Conservation (phyloP, 2,797 vertebrate species). For the Cuniculus paca region DNA sequence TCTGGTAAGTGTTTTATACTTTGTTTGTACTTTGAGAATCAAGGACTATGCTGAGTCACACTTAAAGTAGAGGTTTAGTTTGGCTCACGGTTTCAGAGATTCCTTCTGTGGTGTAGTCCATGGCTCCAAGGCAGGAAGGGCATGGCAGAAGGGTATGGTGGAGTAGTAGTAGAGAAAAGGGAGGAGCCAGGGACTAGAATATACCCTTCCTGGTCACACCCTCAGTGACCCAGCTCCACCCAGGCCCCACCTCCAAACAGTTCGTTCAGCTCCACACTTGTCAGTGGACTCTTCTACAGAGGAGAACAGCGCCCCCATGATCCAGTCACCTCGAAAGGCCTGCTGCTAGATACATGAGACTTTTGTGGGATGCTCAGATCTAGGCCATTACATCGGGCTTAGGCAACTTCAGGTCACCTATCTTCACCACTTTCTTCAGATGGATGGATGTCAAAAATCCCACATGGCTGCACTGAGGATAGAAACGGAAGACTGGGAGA, state of each 20-base stretch:
- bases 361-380: not conserved
- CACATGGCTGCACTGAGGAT: not conserved
- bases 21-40: not conserved
- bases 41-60: conserved; percentile 20
- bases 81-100: not conserved
- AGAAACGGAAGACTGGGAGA: not conserved
- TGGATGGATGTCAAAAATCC: not conserved
- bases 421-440: conserved; percentile 11
- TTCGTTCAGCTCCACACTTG: not conserved
- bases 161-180: not conserved
- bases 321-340: not conserved
- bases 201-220: not conserved
- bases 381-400: not conserved
- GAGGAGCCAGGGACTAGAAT: not conserved
- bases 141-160: not conserved
- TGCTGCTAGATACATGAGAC: not conserved
- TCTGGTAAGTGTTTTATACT: not conserved
- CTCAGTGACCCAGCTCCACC: not conserved
- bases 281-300: not conserved
- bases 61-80: not conserved
- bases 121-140: not conserved
- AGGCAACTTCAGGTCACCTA: not conserved
- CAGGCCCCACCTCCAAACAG: not conserved
- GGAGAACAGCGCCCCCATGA: not conserved
- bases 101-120: not conserved